Conservation (phyloP, 2,888 invertebrate genomes). For the Erpobdella octoculata region DNA sequence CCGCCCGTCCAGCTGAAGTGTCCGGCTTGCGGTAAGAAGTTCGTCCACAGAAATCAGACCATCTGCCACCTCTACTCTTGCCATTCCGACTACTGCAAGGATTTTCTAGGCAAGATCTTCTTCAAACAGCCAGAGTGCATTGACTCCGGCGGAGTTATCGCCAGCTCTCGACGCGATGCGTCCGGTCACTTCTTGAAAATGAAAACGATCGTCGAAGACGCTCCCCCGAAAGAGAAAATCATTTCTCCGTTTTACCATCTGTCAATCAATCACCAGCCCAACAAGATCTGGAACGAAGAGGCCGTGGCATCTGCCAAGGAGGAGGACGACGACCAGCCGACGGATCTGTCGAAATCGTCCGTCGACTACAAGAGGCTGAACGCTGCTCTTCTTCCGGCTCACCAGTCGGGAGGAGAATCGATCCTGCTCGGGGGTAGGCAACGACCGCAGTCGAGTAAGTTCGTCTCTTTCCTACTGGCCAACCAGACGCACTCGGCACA, state of each 20-base stretch:
- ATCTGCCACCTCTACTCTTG: neutral
- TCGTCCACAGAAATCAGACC: neutral
- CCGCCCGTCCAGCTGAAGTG: neutral
- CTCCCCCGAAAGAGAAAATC: neutral
- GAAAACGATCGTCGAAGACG: no score
- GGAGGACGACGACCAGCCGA: neutral
- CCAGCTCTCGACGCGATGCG: no score
- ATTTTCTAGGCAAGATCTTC: neutral
- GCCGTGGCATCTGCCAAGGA: neutral
- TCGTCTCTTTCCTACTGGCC: neutral
- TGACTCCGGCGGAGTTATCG: neutral
- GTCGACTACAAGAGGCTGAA: neutral
- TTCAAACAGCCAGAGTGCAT: no score
- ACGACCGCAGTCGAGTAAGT: neutral
- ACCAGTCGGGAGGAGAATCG: neutral
- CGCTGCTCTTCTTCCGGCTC: neutral
- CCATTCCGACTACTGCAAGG: constrained; percentile 2
- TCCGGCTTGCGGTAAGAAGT: constrained; percentile 2
- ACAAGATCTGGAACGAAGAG: neutral
- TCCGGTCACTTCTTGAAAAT: no score
- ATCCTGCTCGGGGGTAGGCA: neutral
- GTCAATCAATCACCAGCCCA: neutral
- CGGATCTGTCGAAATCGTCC: constrained; percentile 9
- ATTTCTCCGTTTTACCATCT: neutral
- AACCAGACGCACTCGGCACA: neutral